Evolutionary conservation across 2,797 vertebrate species (phyloP).

Genomic region (Petrocephalus sullivani): DNA sequence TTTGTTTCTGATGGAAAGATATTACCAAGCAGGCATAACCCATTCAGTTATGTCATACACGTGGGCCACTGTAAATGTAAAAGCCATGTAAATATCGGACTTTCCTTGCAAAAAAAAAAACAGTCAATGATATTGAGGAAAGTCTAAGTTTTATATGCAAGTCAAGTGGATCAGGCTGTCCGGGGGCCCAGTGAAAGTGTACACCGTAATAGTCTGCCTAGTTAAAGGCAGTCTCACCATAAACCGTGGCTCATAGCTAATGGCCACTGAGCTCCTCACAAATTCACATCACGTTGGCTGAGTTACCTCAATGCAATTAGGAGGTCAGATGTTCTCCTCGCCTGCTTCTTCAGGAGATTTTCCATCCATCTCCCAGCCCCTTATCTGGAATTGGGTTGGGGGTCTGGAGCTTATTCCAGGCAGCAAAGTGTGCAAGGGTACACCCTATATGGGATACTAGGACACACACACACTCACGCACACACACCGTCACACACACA

Average conservation of each 20-base stretch:
- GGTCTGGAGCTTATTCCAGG: neutral
- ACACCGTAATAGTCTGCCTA: neutral
- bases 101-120: neutral
- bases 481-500: neutral
- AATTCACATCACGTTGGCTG: neutral
- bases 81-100: neutral
- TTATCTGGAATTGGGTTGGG: neutral
- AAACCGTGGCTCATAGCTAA: neutral
- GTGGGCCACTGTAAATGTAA: neutral
- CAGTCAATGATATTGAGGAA: neutral
- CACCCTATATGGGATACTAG: neutral
- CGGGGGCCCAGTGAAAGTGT: neutral
- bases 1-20: neutral
- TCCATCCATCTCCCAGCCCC: neutral
- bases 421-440: neutral
- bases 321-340: constrained; percentile 3
- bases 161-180: neutral
- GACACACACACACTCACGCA: neutral
- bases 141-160: neutral
- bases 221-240: neutral
- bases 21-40: neutral
- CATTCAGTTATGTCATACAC: neutral
- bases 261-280: neutral
- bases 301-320: neutral
- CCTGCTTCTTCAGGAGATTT: neutral